Percentiles rank a stretch among this genome's conserved stretches.
Conservation (phyloP, 2,888 invertebrate genomes). For the Didymodactylos carnosus region DNA sequence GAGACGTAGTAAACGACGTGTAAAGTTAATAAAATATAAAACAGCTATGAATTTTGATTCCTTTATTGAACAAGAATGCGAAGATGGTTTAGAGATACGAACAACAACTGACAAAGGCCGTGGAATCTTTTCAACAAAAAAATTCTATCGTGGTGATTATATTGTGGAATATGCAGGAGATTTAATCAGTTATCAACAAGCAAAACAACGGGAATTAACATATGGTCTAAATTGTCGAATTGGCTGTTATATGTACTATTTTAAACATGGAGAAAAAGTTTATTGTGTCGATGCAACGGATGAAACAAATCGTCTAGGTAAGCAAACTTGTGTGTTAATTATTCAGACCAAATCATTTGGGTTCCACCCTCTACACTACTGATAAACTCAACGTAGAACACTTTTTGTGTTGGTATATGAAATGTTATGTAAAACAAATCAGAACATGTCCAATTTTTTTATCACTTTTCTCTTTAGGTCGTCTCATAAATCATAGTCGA, state of each 20-base stretch:
- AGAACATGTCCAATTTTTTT: too few relatives aligned
- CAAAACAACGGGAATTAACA: slow-evolving; percentile 55
- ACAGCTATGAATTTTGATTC: neutral
- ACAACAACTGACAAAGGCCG: slow-evolving; percentile 54
- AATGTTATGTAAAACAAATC: too few relatives aligned
- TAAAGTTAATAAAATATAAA: neutral
- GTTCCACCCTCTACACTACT: too few relatives aligned
- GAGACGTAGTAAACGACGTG: neutral
- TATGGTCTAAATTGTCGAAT: slow-evolving; percentile 57
- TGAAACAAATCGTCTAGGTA: slow-evolving; percentile 54
- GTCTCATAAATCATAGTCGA: slow-evolving; percentile 83
- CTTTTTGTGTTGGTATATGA: too few relatives aligned
- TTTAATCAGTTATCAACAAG: slow-evolving; percentile 59
- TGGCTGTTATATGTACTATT: slow-evolving; percentile 99
- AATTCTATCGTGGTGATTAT: slow-evolving; percentile 69
- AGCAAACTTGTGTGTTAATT: neutral
- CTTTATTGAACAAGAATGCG: slow-evolving; percentile 4
- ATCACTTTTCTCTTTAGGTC: slow-evolving; percentile 40
- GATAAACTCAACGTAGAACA: too few relatives aligned
- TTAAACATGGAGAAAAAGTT: slow-evolving; percentile 61
- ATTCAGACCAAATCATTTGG: too few relatives aligned
- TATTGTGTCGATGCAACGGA: slow-evolving; percentile 91
- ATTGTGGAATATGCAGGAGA: slow-evolving; percentile 92
- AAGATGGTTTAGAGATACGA: slow-evolving; percentile 11
- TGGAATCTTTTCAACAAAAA: slow-evolving; percentile 61